Evolutionary conservation across 2,888 invertebrate species (phyloP).

Genomic region (Prenolepis imparis): DNA sequence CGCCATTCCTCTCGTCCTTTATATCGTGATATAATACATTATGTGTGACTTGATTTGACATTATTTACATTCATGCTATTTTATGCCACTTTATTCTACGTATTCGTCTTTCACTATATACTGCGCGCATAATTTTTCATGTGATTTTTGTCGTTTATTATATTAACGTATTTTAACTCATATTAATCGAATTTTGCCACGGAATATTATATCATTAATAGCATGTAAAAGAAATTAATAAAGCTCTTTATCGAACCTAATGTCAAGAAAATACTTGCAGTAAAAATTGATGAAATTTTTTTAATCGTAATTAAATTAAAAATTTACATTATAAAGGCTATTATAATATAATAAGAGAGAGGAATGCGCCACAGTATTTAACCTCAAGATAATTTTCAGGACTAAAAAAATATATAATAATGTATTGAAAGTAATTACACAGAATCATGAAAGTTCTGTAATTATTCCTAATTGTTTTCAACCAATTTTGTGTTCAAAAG

Average conservation of each 20-base stretch:
- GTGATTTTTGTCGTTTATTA: neutral
- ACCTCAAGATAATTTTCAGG: neutral
- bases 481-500: neutral
- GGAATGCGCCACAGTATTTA: neutral
- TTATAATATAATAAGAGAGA: neutral
- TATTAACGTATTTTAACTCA: neutral
- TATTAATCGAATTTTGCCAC: neutral
- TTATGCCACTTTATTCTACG: neutral
- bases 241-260: neutral
- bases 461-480: constrained; percentile 3
- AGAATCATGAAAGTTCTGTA: neutral
- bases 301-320: constrained; percentile 17
- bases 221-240: neutral
- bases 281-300: constrained; percentile 9
- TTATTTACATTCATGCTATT: neutral
- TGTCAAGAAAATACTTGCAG: neutral
- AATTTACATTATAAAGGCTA: neutral
- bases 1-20: neutral
- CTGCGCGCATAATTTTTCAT: neutral
- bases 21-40: neutral
- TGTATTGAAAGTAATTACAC: neutral
- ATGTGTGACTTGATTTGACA: neutral
- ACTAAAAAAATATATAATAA: neutral
- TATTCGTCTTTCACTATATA: neutral
- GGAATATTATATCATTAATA: neutral